Evolutionary conservation across 2,797 vertebrate genomes (phyloP).

Genomic region (Sternotherus odoratus): DNA sequence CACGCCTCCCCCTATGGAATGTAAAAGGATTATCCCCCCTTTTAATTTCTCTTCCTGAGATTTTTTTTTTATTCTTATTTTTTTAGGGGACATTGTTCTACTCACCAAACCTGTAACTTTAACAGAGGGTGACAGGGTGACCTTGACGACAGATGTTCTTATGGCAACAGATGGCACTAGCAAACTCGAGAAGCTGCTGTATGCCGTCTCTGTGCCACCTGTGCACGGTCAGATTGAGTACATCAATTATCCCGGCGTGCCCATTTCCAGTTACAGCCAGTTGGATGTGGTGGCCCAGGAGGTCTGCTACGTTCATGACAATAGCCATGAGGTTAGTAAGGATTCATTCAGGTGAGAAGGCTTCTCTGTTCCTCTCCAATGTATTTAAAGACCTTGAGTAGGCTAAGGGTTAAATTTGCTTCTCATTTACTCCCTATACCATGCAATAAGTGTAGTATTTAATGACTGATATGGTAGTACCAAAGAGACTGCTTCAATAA

Average conservation of each 20-base stretch:
- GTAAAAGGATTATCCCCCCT: slow-evolving; percentile 18
- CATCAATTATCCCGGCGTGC: slow-evolving; percentile 87
- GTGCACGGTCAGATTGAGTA: slow-evolving; percentile 90
- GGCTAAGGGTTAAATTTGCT: slow-evolving; percentile 48
- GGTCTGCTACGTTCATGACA: slow-evolving; percentile 88
- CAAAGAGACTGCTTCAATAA: slow-evolving; percentile 31
- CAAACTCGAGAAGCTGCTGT: slow-evolving; percentile 91
- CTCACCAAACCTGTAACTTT: slow-evolving; percentile 88
- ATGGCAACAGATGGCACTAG: slow-evolving; percentile 90
- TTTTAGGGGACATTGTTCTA: slow-evolving; percentile 90
- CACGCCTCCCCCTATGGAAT: neutral
- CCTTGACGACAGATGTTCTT: slow-evolving; percentile 94
- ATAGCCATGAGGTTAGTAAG: slow-evolving; percentile 79
- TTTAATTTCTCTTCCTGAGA: neutral
- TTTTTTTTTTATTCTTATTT: slow-evolving; percentile 44
- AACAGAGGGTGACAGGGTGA: slow-evolving; percentile 91
- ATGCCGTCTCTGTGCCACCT: slow-evolving; percentile 86
- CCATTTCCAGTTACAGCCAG: slow-evolving; percentile 88
- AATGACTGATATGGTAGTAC: neutral
- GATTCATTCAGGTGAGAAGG: slow-evolving; percentile 89
- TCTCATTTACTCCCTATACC: neutral
- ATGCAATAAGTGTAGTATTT: slow-evolving; percentile 11
- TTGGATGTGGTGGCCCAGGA: slow-evolving; percentile 91
- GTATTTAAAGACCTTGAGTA: slow-evolving; percentile 8
- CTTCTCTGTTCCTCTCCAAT: neutral